Base-by-base conservation (phyloP, 1,140 invertebrate species). In the Drosophila orena region DNA sequence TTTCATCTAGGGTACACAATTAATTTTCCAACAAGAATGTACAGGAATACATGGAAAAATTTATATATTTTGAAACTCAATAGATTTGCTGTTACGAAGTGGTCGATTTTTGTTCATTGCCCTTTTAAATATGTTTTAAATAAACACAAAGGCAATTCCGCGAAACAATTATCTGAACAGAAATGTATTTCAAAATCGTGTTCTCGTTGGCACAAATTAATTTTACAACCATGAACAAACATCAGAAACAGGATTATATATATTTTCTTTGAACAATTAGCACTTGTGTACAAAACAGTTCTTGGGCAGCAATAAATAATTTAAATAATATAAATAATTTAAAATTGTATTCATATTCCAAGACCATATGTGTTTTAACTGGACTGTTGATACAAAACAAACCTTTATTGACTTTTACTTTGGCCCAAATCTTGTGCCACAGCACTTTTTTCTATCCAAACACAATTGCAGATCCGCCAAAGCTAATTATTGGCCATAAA, bases 401-500 rank as follows among this genome's bases (percentile, higher is more conserved):
- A 2, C 22, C 11, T n/a, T 7, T 24, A 24, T 5, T 4, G 3
- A 37, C 15, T 4, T 34, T 17, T 5, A 10, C 15, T 30, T 27
- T 15, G 3, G 0, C 3, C n/a, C 14, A 34, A 50, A 50, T 15
- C 27, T 2, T 24, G 1, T 1, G 4, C 15, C 3, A 3, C 2
- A 11, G n/a, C 27, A 27, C 8, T 27, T 27, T 27, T 47, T 27
- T 27, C n/a, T 24, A 30, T 27, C 10, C 10, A 58, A 61, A 10
- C 35, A 27, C 35, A 40, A 30, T 40, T 40, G 15, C 1, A 8
- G 35, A 15, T 44, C 15, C 17, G 3, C 3, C n/a, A 15, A 17
- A 68, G 30, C 59, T 68, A 65, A 68, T 65, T 68, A 68, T 52
- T 68, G 59, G 59, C 46, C 59, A 52, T 42, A 65, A 68, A 64